Percentiles rank a stretch among this genome's conserved stretches.
Evolutionary conservation across 2,797 vertebrate species (phyloP).

Genomic region (Tinamus major): DNA sequence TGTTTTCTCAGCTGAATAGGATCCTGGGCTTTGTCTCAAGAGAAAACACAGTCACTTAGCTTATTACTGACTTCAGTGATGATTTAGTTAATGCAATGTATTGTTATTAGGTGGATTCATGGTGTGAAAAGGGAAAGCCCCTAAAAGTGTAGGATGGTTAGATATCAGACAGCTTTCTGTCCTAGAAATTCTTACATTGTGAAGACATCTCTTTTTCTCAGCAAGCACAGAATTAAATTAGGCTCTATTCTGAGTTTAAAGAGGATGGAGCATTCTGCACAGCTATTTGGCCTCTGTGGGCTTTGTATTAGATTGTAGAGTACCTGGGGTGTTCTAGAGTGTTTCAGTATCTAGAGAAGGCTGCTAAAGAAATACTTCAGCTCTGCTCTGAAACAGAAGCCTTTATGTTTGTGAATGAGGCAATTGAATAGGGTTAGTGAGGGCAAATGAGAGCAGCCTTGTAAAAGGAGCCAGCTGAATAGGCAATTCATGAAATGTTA

Average conservation of each 20-base stretch:
- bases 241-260: not conserved
- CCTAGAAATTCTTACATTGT: not conserved
- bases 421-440: conserved; percentile 50
- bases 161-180: not conserved
- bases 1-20: not conserved
- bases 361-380: conserved; percentile 38
- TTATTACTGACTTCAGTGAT: not conserved
- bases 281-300: not conserved
- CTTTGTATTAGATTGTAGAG: not conserved
- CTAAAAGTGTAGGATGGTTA: not conserved
- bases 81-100: not conserved
- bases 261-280: not conserved
- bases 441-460: conserved; percentile 54
- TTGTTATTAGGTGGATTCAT: not conserved
- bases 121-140: not conserved
- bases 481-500: conserved; percentile 67
- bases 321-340: conserved; percentile 60
- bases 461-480: conserved; percentile 53
- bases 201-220: not conserved
- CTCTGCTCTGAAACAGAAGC: conserved; percentile 56
- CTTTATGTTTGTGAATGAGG: conserved; percentile 60
- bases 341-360: conserved; percentile 49
- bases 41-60: not conserved
- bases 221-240: not conserved
- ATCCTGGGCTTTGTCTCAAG: not conserved